These are phyloP conservation scores for Hemitrygon akajei DNA, from an alignment of 2,797 vertebrate genomes.

Conservation along the genomic window DNA sequence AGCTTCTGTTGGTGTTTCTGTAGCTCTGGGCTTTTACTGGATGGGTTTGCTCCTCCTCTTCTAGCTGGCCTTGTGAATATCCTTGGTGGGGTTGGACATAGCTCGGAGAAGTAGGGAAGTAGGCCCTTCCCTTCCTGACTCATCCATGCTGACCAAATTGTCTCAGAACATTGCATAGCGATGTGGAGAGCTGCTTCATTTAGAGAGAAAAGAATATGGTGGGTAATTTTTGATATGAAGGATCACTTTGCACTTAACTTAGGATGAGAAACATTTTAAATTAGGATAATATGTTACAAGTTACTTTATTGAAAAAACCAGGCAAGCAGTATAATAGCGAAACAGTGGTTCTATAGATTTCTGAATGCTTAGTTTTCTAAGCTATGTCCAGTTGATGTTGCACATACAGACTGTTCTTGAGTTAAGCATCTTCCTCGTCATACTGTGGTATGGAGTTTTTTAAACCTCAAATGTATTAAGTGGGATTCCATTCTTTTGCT, in stretches of 20 bases:
- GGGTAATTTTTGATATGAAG: not conserved
- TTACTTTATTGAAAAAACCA: not conserved
- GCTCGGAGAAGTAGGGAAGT: too few species aligned
- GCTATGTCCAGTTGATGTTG: too few species aligned
- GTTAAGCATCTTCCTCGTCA: too few species aligned
- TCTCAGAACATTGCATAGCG: not conserved
- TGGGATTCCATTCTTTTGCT: not conserved
- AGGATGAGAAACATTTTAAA: not conserved
- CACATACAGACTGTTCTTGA: too few species aligned
- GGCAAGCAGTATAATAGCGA: not conserved
- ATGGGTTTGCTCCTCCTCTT: too few species aligned
- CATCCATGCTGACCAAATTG: too few species aligned
- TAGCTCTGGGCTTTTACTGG: too few species aligned
- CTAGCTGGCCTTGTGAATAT: too few species aligned
- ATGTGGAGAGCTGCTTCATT: not conserved
- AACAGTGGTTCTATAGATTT: not conserved
- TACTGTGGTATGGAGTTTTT: too few species aligned
- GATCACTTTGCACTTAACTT: not conserved
- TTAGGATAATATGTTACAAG: not conserved
- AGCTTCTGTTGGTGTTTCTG: too few species aligned
- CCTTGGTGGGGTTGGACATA: too few species aligned
- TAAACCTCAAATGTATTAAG: not conserved
- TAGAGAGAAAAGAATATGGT: not conserved
- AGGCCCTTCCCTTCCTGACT: too few species aligned
- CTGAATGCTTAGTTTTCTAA: not conserved